phyloP scores from a whole-genome alignment of 1,140 invertebrate genomes.

The Contarinia nasturtii region DNA sequence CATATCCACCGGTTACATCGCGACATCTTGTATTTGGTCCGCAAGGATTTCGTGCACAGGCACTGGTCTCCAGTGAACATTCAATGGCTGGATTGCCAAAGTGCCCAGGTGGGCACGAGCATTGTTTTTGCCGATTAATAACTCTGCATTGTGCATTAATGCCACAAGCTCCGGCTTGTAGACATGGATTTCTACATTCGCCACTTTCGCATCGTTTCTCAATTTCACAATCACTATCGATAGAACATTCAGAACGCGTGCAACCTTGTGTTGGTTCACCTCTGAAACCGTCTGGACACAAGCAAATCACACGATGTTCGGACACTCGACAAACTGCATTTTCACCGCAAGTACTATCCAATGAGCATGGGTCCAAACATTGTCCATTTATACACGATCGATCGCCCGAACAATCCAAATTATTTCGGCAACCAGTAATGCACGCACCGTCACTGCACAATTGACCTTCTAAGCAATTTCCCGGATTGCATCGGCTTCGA shows the following conservation, averaged over 20 bases:
- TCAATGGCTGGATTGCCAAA: conserved; percentile 62
- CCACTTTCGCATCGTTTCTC: conserved; percentile 55
- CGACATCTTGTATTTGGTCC: conserved; percentile 66
- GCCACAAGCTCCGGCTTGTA: conserved; percentile 55
- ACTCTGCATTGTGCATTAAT: conserved; percentile 72
- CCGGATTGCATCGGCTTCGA: conserved; percentile 22
- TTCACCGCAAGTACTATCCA: conserved; percentile 42
- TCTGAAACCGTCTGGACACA: conserved; percentile 65
- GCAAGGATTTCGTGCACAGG: conserved; percentile 60
- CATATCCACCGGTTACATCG: conserved; percentile 48
- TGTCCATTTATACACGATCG: conserved; percentile 53
- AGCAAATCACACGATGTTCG: conserved; percentile 60
- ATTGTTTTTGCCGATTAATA: conserved; percentile 50
- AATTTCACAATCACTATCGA: conserved; percentile 54
- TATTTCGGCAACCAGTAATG: conserved; percentile 50
- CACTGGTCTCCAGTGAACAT: conserved; percentile 39
- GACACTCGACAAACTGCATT: conserved; percentile 56
- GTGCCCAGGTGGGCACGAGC: conserved; percentile 68
- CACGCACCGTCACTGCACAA: conserved; percentile 43
- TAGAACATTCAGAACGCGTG: conserved; percentile 52
- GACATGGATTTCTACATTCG: conserved; percentile 67
- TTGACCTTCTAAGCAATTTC: conserved; percentile 24
- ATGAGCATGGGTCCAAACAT: conserved; percentile 56
- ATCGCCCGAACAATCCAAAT: conserved; percentile 60
- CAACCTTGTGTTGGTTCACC: conserved; percentile 58